phyloP scores from a whole-genome alignment of 2,113 vertebrate genomes.

The Petroica traversi region DNA sequence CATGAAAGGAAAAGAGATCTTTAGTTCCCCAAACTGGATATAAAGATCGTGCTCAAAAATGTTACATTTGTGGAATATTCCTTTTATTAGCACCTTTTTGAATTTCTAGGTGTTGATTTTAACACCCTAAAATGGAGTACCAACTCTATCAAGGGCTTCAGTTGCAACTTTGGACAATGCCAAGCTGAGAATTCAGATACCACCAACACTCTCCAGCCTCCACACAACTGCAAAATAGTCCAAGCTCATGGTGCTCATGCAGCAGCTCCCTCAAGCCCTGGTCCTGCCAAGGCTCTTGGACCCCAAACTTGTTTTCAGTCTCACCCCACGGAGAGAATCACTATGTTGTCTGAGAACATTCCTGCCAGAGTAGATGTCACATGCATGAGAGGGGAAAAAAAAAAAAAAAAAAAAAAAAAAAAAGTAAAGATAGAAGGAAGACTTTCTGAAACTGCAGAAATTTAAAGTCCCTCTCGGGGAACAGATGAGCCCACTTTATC shows the following conservation, averaged over 20 bases:
- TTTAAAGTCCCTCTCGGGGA: background rate
- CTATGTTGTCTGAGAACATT: background rate
- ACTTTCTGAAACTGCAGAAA: background rate
- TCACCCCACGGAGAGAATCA: background rate
- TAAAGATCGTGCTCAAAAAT: background rate
- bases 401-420: no score
- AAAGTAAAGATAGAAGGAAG: background rate
- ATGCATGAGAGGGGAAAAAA: fast-evolving
- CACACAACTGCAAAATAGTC: background rate
- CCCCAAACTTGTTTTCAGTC: fast-evolving
- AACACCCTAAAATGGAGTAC: background rate
- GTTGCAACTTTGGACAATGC: background rate
- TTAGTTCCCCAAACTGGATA: background rate
- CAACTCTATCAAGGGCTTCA: background rate
- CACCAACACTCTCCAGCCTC: background rate
- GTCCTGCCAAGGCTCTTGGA: background rate
- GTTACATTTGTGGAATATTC: background rate
- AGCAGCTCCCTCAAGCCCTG: background rate
- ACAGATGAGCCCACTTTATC: background rate
- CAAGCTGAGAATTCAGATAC: background rate
- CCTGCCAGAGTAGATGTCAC: background rate
- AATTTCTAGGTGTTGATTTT: background rate
- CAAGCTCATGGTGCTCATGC: fast-evolving
- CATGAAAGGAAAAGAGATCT: background rate
- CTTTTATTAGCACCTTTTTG: background rate